A percentile compares a stretch with the other conserved stretches of the same genome.
Conservation (phyloP, 2,113 vertebrate species). For the Crotalus tigris region DNA sequence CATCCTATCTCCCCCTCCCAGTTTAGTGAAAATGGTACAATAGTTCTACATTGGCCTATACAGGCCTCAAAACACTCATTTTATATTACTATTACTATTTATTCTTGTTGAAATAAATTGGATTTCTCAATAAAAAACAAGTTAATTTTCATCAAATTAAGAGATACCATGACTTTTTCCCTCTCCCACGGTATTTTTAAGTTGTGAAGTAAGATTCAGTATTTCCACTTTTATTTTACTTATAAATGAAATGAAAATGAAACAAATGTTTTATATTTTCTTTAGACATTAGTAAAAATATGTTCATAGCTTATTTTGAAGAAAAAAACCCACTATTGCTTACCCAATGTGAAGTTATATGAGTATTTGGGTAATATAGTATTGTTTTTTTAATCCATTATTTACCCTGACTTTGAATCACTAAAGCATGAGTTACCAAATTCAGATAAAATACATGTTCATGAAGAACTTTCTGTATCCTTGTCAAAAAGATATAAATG, state of each 20-base stretch:
- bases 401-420: background rate
- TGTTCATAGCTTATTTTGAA: background rate
- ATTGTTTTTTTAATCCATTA: background rate
- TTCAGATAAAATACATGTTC: background rate
- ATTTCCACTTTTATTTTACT: background rate
- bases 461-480: background rate
- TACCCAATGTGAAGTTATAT: background rate
- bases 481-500: background rate
- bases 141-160: background rate
- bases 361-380: background rate
- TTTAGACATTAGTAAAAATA: background rate
- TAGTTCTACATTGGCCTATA: background rate
- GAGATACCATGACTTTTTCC: background rate
- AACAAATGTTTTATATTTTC: background rate
- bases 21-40: background rate
- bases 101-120: background rate
- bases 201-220: background rate
- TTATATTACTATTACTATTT: background rate
- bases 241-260: background rate
- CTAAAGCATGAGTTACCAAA: background rate
- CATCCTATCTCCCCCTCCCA: too few relatives aligned
- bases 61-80: background rate
- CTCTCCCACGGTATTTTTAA: background rate
- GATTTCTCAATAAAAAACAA: background rate
- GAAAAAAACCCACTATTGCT: background rate